Percentiles rank a stretch among this genome's conserved stretches.
phyloP scores from a whole-genome alignment of 2,888 invertebrate genomes.

The Monochamus alternatus region DNA sequence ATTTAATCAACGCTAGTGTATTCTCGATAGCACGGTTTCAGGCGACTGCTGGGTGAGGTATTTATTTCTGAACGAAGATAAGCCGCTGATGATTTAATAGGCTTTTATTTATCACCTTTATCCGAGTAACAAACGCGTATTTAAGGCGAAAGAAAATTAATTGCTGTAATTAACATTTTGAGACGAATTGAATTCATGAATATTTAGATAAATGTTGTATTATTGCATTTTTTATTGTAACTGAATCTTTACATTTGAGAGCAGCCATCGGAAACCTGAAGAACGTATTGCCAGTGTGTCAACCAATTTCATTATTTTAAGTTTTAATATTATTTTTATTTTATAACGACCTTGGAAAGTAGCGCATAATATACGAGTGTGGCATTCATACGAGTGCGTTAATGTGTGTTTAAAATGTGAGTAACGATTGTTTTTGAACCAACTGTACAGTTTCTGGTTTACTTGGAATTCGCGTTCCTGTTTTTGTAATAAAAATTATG shows the following conservation, averaged over 20 bases:
- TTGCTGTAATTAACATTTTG: slow-evolving; percentile 1
- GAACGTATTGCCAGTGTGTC: no score
- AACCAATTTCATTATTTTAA: no score
- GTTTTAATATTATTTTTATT: not conserved
- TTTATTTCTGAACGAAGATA: not conserved
- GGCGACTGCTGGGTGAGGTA: not conserved
- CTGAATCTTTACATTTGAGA: no score
- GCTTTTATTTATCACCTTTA: slow-evolving; percentile 2
- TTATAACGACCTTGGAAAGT: not conserved
- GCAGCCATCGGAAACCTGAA: no score
- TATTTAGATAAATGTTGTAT: not conserved
- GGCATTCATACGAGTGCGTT: not conserved
- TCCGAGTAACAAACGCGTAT: not conserved
- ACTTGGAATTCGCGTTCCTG: no score
- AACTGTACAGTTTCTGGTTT: no score
- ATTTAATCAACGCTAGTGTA: slow-evolving; percentile 40
- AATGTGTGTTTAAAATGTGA: no score
- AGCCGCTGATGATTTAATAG: not conserved
- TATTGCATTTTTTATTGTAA: not conserved
- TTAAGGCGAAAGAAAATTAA: slow-evolving; percentile 7
- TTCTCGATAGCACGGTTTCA: not conserved
- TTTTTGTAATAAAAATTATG: no score
- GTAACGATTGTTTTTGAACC: no score
- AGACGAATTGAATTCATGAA: slow-evolving; percentile 2
- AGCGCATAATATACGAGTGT: not conserved